Evolutionary conservation across 2,888 invertebrate genomes (phyloP).

Genomic region (Philereme transversata): DNA sequence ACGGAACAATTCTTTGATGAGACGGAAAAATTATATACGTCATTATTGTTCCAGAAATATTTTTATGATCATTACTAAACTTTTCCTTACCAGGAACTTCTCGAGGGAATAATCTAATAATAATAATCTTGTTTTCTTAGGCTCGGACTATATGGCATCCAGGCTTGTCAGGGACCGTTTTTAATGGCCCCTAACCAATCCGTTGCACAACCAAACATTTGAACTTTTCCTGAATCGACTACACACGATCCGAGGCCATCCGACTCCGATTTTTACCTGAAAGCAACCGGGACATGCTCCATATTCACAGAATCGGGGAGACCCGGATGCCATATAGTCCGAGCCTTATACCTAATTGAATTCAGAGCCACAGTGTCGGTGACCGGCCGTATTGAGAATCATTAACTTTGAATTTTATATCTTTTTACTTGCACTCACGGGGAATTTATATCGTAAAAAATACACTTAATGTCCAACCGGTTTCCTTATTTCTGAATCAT

Average conservation of each 20-base stretch:
- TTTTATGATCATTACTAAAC: constrained; percentile 1
- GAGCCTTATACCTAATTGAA: background rate
- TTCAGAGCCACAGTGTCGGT: constrained; percentile 8
- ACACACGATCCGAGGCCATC: no score
- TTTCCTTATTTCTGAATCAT: background rate
- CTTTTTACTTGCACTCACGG: constrained; percentile 1
- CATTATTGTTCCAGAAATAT: constrained; percentile 24
- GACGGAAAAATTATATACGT: constrained; percentile 22
- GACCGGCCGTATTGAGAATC: constrained; percentile 6
- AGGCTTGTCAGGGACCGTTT: no score
- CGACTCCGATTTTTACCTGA: no score
- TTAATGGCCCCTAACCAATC: no score
- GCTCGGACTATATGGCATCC: no score
- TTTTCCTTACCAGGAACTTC: background rate
- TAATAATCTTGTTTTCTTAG: no score
- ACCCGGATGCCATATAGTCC: no score
- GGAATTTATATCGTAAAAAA: background rate
- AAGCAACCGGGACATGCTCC: no score
- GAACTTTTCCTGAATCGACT: no score
- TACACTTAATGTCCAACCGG: background rate
- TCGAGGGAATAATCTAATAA: constrained; percentile 9
- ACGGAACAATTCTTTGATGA: constrained; percentile 16
- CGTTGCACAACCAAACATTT: no score
- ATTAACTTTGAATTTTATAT: constrained; percentile 4
- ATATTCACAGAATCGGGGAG: no score